phyloP scores from a whole-genome alignment of 1,140 invertebrate genomes.

The Zaprionus inermis region DNA sequence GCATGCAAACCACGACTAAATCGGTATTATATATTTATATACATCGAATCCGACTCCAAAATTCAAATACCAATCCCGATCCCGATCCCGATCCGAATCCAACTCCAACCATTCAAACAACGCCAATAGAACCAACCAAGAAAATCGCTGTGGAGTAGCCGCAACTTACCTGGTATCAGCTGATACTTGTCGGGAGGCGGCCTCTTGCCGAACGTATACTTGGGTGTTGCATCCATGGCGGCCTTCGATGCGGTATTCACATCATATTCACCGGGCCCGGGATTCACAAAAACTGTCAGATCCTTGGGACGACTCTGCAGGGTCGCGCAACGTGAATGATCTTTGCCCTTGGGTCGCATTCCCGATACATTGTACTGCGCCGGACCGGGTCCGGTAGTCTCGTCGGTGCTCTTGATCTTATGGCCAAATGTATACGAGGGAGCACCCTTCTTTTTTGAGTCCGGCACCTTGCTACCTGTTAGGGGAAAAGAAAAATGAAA shows the following conservation, averaged over 20 bases:
- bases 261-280: constrained; percentile 93
- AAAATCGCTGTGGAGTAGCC: constrained; percentile 22
- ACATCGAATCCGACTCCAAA: constrained; percentile 41
- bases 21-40: constrained; percentile 36
- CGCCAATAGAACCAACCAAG: constrained; percentile 31
- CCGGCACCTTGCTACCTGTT: constrained; percentile 89
- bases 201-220: constrained; percentile 86
- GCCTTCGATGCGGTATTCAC: constrained; percentile 89
- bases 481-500: background rate
- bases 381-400: constrained; percentile 91
- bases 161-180: constrained; percentile 84
- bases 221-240: constrained; percentile 88
- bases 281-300: constrained; percentile 89
- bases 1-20: constrained; percentile 55
- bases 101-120: constrained; percentile 37
- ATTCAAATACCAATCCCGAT: background rate
- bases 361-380: constrained; percentile 94
- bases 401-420: constrained; percentile 86
- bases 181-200: constrained; percentile 74
- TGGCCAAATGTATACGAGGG: constrained; percentile 92
- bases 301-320: constrained; percentile 91
- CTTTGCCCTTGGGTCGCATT: constrained; percentile 91
- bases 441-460: constrained; percentile 90
- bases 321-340: constrained; percentile 88
- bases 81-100: background rate